Percentiles rank a stretch among this genome's conserved stretches.
These are phyloP conservation scores for Bombus waltoni DNA, from an alignment of 1,140 invertebrate genomes.

Conservation along the genomic window DNA sequence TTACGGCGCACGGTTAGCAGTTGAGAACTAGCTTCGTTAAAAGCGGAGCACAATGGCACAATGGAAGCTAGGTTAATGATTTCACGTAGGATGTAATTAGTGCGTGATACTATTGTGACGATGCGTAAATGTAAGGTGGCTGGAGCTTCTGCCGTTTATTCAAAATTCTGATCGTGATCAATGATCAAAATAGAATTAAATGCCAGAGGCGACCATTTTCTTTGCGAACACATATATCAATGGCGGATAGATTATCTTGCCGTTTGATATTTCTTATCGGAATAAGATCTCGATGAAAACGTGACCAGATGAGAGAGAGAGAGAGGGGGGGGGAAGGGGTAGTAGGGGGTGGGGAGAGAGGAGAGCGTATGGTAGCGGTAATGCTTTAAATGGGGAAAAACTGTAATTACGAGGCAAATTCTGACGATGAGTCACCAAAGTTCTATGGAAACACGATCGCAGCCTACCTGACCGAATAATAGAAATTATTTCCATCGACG, in stretches of 20 bases:
- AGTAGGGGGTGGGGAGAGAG: too few relatives aligned
- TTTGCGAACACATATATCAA: background rate
- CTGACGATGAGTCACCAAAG: background rate
- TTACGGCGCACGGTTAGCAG: background rate
- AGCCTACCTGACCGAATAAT: background rate
- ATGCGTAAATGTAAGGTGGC: background rate
- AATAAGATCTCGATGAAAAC: background rate
- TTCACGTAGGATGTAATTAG: slow-evolving; percentile 40
- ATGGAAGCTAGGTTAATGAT: slow-evolving; percentile 39
- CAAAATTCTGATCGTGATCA: slow-evolving; percentile 8
- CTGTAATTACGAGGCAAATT: background rate
- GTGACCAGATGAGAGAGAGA: background rate
- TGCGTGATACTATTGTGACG: slow-evolving; percentile 1
- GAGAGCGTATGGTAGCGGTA: background rate
- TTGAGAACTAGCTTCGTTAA: slow-evolving; percentile 36
- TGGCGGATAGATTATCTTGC: background rate
- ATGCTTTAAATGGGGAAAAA: background rate
- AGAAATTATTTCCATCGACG: background rate
- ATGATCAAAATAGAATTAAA: background rate
- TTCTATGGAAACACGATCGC: background rate
- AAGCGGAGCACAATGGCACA: slow-evolving; percentile 15
- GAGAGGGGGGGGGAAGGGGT: too few relatives aligned
- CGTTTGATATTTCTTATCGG: background rate
- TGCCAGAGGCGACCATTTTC: background rate
- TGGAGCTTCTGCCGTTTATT: background rate